Evolutionary conservation across 2,797 vertebrate genomes (phyloP).

Genomic region (Platalea minor): DNA sequence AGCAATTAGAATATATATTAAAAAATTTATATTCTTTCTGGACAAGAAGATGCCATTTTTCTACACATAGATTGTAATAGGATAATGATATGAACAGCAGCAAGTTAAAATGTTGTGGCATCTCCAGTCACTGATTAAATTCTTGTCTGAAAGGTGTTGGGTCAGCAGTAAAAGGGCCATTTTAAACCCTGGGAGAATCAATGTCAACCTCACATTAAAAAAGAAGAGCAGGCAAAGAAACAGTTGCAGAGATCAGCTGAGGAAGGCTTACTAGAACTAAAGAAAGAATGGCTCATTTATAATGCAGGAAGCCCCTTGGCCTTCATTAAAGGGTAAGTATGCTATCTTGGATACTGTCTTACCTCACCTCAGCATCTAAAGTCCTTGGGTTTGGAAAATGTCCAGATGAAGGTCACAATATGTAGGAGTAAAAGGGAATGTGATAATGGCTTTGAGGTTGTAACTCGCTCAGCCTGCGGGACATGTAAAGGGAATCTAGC

Average conservation of each 20-base stretch:
- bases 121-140: not conserved
- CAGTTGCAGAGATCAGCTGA: not conserved
- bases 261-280: not conserved
- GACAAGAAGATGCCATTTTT: not conserved
- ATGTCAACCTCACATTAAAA: not conserved
- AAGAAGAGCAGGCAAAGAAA: not conserved
- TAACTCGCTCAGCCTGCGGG: not conserved
- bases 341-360: not conserved
- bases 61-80: not conserved
- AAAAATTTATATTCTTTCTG: not conserved
- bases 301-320: not conserved
- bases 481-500: not conserved
- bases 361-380: not conserved
- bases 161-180: not conserved
- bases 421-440: not conserved
- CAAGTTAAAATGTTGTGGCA: not conserved
- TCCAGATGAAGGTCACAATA: not conserved
- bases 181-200: not conserved
- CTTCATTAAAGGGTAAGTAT: constrained; percentile 9
- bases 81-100: not conserved
- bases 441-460: not conserved
- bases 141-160: not conserved
- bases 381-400: not conserved
- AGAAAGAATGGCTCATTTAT: constrained; percentile 5
- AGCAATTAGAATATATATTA: not conserved